Evolutionary conservation across 2,888 invertebrate genomes (phyloP), one percentile per base, ranked within the genome.

Genomic region (Acanthosepion pharaonis): DNA sequence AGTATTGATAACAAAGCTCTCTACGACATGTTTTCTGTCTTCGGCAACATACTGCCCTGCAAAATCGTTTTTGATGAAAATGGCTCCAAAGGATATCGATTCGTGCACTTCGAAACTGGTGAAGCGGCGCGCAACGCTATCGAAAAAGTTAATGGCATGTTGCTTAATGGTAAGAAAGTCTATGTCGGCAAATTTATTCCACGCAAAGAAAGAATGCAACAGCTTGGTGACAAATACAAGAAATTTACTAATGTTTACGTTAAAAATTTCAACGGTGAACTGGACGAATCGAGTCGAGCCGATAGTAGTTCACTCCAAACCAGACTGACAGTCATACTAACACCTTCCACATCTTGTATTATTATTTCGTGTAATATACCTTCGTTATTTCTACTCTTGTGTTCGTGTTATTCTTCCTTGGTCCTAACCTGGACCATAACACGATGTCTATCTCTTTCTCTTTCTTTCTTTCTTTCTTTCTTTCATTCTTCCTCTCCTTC

Each of bases 1-100:
- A 98, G 98, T 95, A 99, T 99, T 97, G 99, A 99, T 98, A 99
- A 99, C 98, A 99, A 99, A 98, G 99, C 99, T 95, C 99, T 99
- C 98, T 99, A 99, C 98, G 99, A 99, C 98, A 99, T 99, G 94
- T 99, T 99, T 97, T 99, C 99, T 95, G 99, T 99, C 94, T 99
- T 99, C 98, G 99, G 99, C 94, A 99, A 99, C 97, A 99, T 99
- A 97, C 98, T 99, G 95, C 99, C 99, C 97, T 99, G 99, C 98
- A 99, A 99, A 98, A 97, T 98, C 94, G 99, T 99, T 96, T 99
- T 99, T 98, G 99, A 99, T 98, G 99, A 99, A 97, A 98, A 98
- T 92, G 98, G 98, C 95, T 99, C 99, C 94, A 99, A 99, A 97
- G 99, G 99, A 94, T 99, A 99, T 98, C 99, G 99, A 94, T 99